Evolutionary conservation across 2,113 vertebrate species (phyloP), one percentile per base, ranked within the genome.

Genomic region (Monopterus albus): DNA sequence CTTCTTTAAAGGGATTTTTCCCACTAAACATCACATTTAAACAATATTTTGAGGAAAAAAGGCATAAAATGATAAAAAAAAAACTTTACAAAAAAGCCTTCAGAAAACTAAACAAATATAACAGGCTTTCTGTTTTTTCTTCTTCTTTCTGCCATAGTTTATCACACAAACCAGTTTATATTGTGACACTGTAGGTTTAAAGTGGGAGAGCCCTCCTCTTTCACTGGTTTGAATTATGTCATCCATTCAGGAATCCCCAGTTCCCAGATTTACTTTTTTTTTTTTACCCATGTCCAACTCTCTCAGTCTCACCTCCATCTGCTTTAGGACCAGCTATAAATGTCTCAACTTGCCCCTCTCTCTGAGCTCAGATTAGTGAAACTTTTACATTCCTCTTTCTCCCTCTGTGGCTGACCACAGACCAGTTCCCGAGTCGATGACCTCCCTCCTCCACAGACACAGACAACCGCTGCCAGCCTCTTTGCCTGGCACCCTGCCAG

Each of bases 401-500:
- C 11, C 59, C n/a, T 15, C 29, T 73, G 28, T 75, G 58, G 17
- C 46, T 50, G 28, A 79, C 72, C 60, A 49, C 84, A 99, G 97
- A 92, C 96, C 96, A 80, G 95, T 95, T 72, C 94, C 96, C 67
- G 95, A 96, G 91, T 93, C 95, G 75, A 94, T 96, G 83, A 97
- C 96, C 82, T 98, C 95, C 89, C 92, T 96, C 79, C 93, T 96
- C 76, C 95, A 97, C 89, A 93, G 96, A 93, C 96, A 96, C 87
- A 94, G 95, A 90, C 96, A 97, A 72, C 96, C 96, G 23, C 95
- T 97, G 91, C 93, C 96, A 78, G 96, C 96, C 82, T 97, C 96
- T 74, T 95, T 98, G 94, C 95, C 96, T 3, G 96, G 96, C 87
- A 95, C 95, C 64, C 94, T 98, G 82, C 96, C 96, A 73, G 96